A percentile compares a stretch with the other conserved stretches of the same genome.
phyloP scores from a whole-genome alignment of 2,113 vertebrate species.

The Urocitellus parryii region DNA sequence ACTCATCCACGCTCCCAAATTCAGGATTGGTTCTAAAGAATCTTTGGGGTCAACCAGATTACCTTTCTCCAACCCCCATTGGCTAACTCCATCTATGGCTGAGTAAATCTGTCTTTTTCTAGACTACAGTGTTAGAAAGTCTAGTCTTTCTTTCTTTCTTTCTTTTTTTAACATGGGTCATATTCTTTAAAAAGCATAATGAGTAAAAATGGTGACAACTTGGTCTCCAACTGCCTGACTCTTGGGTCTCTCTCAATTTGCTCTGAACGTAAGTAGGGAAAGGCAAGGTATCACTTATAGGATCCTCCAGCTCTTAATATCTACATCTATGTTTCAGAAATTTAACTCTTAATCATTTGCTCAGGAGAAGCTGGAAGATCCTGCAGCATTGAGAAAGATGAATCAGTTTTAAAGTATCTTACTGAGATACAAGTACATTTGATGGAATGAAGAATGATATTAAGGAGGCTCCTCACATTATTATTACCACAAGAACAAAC shows the following conservation, averaged over 20 bases:
- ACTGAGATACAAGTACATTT: neutral
- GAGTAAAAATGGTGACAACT: neutral
- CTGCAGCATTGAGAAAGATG: neutral
- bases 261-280: neutral
- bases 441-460: neutral
- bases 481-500: neutral
- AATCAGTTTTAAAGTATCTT: neutral
- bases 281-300: neutral
- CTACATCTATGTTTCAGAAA: neutral
- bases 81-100: neutral
- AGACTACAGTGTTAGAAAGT: neutral
- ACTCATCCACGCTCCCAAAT: neutral
- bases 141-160: neutral
- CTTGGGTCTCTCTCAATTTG: constrained; percentile 16
- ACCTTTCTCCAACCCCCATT: too few species aligned
- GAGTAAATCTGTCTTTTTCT: neutral
- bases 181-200: neutral
- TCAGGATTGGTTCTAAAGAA: too few species aligned
- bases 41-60: too few species aligned
- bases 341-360: neutral
- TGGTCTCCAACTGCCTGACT: neutral
- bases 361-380: neutral
- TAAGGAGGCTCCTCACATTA: neutral
- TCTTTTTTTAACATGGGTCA: neutral
- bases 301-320: neutral